Evolutionary conservation across 1,140 invertebrate species (phyloP).

Genomic region (Paraescarpia echinospica): DNA sequence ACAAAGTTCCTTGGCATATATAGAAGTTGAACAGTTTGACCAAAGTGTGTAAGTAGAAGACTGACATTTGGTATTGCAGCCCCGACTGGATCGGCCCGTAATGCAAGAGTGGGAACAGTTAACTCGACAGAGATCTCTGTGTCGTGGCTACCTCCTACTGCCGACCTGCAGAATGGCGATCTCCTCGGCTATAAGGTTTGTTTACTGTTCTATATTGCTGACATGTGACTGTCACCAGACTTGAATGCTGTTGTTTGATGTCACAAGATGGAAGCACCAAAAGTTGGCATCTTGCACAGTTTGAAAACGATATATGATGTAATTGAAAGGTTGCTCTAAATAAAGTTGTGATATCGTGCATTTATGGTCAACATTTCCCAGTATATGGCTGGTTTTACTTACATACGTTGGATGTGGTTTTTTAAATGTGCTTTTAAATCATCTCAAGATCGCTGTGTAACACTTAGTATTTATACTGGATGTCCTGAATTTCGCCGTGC

Average conservation of each 20-base stretch:
- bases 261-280: neutral
- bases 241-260: neutral
- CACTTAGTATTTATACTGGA: no score
- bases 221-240: neutral
- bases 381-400: no score
- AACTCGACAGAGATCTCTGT: slow-evolving; percentile 89
- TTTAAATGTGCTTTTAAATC: no score
- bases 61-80: slow-evolving; percentile 59
- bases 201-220: neutral
- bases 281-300: neutral
- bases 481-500: no score
- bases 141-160: slow-evolving; percentile 80
- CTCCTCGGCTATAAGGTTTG: slow-evolving; percentile 86
- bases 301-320: neutral
- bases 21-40: no score
- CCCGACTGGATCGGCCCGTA: slow-evolving; percentile 84
- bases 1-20: no score
- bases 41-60: neutral
- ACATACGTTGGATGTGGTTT: no score
- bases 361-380: no score
- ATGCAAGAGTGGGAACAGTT: slow-evolving; percentile 72
- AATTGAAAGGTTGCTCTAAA: neutral
- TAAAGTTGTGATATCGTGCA: no score
- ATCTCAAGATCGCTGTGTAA: no score
- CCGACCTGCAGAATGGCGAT: slow-evolving; percentile 86